Base-by-base conservation (phyloP, 2,888 invertebrate species). In the Steinernema carpocapsae region DNA sequence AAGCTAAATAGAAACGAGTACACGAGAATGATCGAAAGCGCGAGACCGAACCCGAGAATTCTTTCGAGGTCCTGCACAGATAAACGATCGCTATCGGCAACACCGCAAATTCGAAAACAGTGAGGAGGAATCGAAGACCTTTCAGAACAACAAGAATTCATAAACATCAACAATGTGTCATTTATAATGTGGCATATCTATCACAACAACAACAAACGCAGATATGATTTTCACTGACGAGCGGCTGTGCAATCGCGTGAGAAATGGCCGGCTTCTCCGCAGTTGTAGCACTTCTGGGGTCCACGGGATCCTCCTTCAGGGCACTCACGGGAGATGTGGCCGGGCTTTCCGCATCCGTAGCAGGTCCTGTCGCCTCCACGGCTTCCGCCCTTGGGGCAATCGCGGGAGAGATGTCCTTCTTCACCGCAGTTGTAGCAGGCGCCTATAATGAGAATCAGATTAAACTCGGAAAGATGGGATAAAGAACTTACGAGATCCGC, bases 261-360 rank as follows among this genome's bases (percentile, higher is more conserved):
- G 17, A 64, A 26, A 32, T 64, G 64, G 1, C 64, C 64, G 37
- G 26, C 17, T 14, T 64, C 17, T 29, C 37, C 37, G 32, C 64
- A 64, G 32, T 64, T 64, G 64, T 64, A 64, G 64, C 64, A 64
- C 32, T 29, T 64, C 37, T 64, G 70, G n/a, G 56, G 42, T 3
- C 59, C 46, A 24, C 70, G 22, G n/a, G n/a, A 22, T 24, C 73
- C 29, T 17, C 29, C 29, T 10, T 73, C 26, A 29, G 73, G 56
- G 73, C 73, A 73, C 1, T 73, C 73, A 46, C 73, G 73, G 19
- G 29, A 29, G n/a, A 73, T 73, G 70, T 73, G 73, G 10, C 73
- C 73, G 32, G 70, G 45, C 32, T 70, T 45, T 19, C 70, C 70
- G 45, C 73, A 72, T 17, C 48, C 48, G 56, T 43, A 72, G 72